Base-by-base conservation (phyloP, 2,113 vertebrate species). In the Varanus salvator region DNA sequence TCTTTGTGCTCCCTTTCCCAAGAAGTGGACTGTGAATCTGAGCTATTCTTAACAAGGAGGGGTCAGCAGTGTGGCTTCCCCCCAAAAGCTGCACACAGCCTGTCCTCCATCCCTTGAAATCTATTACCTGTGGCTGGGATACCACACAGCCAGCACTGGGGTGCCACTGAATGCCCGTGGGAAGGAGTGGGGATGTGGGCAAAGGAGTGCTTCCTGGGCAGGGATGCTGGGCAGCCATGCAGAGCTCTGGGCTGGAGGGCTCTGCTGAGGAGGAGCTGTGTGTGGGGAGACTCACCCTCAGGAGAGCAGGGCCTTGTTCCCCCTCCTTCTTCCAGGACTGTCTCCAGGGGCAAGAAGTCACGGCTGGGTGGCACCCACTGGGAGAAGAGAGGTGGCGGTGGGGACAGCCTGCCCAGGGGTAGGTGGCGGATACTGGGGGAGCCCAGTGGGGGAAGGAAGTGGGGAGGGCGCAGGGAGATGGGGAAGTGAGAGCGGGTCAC, bases 381-480 rank as follows among this genome's bases (percentile, higher is more conserved):
- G 29, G 68, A 75, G 57, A 57, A 68, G 3, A 9, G 76, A 54
- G 76, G 27, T 54, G 76, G 52, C 29, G 68, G 31, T 8, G 84
- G 50, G 34, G 82, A 86, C 15, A 90, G 50, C 64, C 89, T 86
- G n/a, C 84, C 66, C 38, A 83, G 69, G 52, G 75, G 89, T 25
- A 80, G 19, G 25, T 87, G 84, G 8, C 8, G 87, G 19, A 64
- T 34, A 60, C 52, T 89, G 69, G 87, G 69, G 29, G 87, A 74
- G 87, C 80, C 87, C 54, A 89, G 80, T 6, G 87, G 87, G 57
- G 87, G 87, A 34, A 89, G 80, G 80, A 89, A 89, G 54, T 89
- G 87, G 80, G 87, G 87, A 60, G 87, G 87, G 9, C 87, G 87
- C 80, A 89, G 29, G 15, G 57, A 69, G 74, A 89, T 34, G 19